phyloP scores from a whole-genome alignment of 1,140 invertebrate genomes.

The Drosophila albomicans region DNA sequence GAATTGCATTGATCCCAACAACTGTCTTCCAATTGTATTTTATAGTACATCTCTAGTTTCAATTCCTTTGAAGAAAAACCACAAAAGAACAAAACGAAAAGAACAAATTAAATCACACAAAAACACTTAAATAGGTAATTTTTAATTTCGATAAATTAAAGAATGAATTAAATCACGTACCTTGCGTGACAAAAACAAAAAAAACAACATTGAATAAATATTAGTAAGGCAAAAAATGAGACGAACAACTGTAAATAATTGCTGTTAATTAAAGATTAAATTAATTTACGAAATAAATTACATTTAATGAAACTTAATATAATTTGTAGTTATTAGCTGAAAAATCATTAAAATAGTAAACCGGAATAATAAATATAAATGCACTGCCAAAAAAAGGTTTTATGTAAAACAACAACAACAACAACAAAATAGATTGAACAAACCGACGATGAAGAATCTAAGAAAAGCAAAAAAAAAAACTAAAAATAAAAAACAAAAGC shows the following conservation, averaged over 20 bases:
- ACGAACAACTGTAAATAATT: slow-evolving; percentile 71
- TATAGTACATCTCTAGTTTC: slow-evolving; percentile 60
- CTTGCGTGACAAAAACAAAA: slow-evolving; percentile 68
- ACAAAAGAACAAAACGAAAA: slow-evolving; percentile 15
- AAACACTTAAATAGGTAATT: slow-evolving; percentile 25
- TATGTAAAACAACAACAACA: slow-evolving; percentile 69
- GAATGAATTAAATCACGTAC: slow-evolving; percentile 73
- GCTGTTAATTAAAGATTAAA: slow-evolving; percentile 80
- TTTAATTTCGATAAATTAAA: slow-evolving; percentile 48
- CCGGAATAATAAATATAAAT: slow-evolving; percentile 80
- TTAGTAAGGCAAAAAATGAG: slow-evolving; percentile 29
- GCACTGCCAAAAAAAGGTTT: slow-evolving; percentile 84
- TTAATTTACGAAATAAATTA: slow-evolving; percentile 63
- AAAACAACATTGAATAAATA: slow-evolving; percentile 11
- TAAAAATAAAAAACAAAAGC: neutral
- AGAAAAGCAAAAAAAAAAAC: slow-evolving; percentile 32
- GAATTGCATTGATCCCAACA: slow-evolving; percentile 66
- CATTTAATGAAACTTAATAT: slow-evolving; percentile 55
- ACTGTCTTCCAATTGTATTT: slow-evolving; percentile 82
- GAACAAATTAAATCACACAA: slow-evolving; percentile 8
- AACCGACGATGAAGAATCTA: slow-evolving; percentile 31
- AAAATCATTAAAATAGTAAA: slow-evolving; percentile 69
- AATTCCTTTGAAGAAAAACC: slow-evolving; percentile 48
- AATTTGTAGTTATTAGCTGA: slow-evolving; percentile 73
- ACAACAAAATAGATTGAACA: slow-evolving; percentile 56